Evolutionary conservation across 2,888 invertebrate genomes (phyloP), one percentile per base, ranked within the genome.

Genomic region (Stegophylla sp.): DNA sequence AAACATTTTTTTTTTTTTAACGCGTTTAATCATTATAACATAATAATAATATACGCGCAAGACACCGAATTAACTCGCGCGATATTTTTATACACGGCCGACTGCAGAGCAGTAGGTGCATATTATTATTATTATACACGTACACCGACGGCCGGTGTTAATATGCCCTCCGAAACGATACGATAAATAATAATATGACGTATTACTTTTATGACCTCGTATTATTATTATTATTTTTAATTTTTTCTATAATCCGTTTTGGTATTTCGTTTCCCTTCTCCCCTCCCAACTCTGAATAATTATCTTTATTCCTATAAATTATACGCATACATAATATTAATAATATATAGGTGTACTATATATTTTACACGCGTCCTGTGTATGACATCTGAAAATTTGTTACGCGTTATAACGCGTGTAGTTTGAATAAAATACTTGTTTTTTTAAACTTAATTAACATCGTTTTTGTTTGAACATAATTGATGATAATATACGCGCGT

Each of bases 151-250:
- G 26, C 67, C 48, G 48, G 67, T 67, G 67, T 67, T 67, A 48
- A 48, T 48, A 48, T 48, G 28, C 67, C 10, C 67, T 5, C 67
- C n/a, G 67, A 12, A 67, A 48, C 26, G n/a, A 48, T 67, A 48
- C 28, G 48, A 67, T 67, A 67, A 67, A 67, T n/a, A n/a, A n/a
- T n/a, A n/a, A n/a, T 53, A 71, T 67, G 67, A 67, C 20, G 53
- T 71, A 71, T 71, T 71, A 20, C 53, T 34, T 71, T 53, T 53
- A 53, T 23, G 53, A 71, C 71, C 53, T 71, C 53, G 53, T 71
- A 53, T 53, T 51, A n/a, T 51, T 71, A 48, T 45, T 69, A 20
- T 45, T 34, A 53, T 34, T 20, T n/a, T 34, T 51, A 20, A 20
- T 64, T 45, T 45, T 66, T 64, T 67, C 43, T 43, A 43, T 10